Conservation (phyloP, 2,888 invertebrate species). For the Megastigmus dorsalis region DNA sequence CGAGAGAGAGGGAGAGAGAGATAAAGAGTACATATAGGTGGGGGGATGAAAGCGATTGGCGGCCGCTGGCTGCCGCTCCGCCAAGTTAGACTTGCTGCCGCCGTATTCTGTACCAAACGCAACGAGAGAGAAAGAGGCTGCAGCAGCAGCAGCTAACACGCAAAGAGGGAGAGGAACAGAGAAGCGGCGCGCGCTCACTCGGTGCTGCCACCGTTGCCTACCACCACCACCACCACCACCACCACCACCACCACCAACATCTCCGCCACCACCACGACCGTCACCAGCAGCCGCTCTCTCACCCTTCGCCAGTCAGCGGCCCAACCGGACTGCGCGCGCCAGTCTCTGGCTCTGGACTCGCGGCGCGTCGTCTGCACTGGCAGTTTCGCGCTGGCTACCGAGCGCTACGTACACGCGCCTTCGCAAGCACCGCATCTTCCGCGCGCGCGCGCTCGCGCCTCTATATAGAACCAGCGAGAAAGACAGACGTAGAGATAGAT, state of each 20-base stretch:
- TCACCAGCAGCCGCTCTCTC: too few species aligned
- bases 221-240: too few species aligned
- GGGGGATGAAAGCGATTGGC: constrained; percentile 26
- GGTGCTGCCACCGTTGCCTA: too few species aligned
- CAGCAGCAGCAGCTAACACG: background rate
- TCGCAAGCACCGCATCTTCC: too few species aligned
- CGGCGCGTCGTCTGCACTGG: constrained; percentile 12
- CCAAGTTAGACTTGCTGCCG: constrained; percentile 18
- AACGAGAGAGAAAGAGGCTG: background rate
- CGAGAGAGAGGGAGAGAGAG: background rate
- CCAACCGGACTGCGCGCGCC: constrained; percentile 59
- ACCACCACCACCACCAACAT: too few species aligned
- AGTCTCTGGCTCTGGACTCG: constrained; percentile 36
- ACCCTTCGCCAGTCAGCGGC: too few species aligned
- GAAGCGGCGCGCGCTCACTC: too few species aligned
- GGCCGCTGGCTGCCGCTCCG: constrained; percentile 17
- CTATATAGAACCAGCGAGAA: too few species aligned
- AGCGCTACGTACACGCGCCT: constrained; percentile 17
- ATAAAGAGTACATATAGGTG: too few species aligned
- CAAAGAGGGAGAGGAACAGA: background rate
- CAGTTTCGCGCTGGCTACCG: constrained; percentile 51
- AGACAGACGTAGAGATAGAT: too few species aligned
- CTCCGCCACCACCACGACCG: too few species aligned
- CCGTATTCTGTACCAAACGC: background rate
- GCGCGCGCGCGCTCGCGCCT: too few species aligned